These are phyloP conservation scores for Trissolcus basalis DNA, from an alignment of 1,140 invertebrate species.

Conservation along the genomic window DNA sequence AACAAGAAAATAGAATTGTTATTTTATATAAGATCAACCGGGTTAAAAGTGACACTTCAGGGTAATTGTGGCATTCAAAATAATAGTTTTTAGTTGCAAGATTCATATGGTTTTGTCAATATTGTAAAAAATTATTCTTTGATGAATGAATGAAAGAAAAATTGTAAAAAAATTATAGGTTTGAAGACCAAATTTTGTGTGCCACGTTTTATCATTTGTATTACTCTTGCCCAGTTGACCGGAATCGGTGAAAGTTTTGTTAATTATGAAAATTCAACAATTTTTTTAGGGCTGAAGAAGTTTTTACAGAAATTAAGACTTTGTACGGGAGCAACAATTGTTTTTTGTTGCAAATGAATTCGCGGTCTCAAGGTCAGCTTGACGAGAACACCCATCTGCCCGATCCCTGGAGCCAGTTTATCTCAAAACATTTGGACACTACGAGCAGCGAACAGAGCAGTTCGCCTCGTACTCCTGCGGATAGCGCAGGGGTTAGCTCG, in stretches of 20 bases:
- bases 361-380: conserved; percentile 78
- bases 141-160: no score
- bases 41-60: no score
- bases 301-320: conserved; percentile 89
- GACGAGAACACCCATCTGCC: conserved; percentile 79
- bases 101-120: no score
- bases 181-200: no score
- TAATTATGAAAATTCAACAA: conserved; percentile 33
- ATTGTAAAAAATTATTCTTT: no score
- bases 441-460: conserved; percentile 79
- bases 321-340: conserved; percentile 90
- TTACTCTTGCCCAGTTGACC: background rate
- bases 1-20: no score
- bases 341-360: conserved; percentile 93
- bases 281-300: conserved; percentile 81
- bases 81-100: no score
- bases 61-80: no score
- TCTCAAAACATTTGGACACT: conserved; percentile 79
- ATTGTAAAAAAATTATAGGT: no score
- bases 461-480: conserved; percentile 79
- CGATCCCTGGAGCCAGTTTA: conserved; percentile 90
- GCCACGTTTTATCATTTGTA: no score
- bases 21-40: no score
- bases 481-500: conserved; percentile 74
- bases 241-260: conserved; percentile 38